A percentile compares a stretch with the other conserved stretches of the same genome.
These are phyloP conservation scores for Heloderma charlesbogerti DNA, from an alignment of 2,113 vertebrate genomes.

Conservation along the genomic window DNA sequence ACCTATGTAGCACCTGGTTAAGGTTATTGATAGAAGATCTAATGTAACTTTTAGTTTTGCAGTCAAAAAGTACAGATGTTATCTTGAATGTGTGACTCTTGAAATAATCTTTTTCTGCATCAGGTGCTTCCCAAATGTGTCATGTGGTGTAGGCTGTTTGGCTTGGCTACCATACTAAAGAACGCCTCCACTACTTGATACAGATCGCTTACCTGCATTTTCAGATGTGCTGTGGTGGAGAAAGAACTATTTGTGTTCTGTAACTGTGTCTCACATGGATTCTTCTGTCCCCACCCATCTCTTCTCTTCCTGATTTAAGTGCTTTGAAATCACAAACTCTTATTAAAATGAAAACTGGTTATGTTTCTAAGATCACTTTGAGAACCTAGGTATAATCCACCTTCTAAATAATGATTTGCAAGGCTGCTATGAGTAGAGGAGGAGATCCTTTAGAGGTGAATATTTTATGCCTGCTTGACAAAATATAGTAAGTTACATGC, in stretches of 20 bases:
- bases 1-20: neutral
- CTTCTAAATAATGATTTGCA: neutral
- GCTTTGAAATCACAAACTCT: too few species aligned
- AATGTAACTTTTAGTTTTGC: neutral
- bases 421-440: neutral
- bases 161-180: neutral
- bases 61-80: neutral
- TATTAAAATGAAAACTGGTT: neutral
- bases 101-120: neutral
- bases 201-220: neutral
- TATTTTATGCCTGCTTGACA: neutral
- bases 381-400: neutral
- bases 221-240: neutral
- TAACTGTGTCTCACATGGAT: neutral
- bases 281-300: neutral
- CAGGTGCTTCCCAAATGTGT: neutral
- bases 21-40: neutral
- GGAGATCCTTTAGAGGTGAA: neutral
- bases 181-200: neutral
- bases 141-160: constrained; percentile 9
- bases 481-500: neutral
- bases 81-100: constrained; percentile 18
- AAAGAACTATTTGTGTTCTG: neutral
- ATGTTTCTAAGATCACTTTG: neutral
- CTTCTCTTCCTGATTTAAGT: neutral